phyloP scores from a whole-genome alignment of 30 jellyfish, hydroid and myxozoan genomes.

The Turritopsis dohrnii region DNA sequence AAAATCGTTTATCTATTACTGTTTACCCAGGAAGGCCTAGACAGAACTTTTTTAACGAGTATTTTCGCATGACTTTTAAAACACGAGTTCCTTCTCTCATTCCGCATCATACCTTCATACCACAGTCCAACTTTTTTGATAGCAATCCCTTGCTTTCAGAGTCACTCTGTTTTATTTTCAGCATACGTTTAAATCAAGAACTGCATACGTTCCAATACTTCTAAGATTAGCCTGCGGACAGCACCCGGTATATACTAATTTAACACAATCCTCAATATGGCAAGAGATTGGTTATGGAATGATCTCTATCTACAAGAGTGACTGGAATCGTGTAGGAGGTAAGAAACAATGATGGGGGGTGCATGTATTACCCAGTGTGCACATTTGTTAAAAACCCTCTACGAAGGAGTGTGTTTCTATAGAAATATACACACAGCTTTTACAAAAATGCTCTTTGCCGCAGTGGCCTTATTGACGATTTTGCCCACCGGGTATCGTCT shows the following conservation, averaged over 20 bases:
- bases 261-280: slow-evolving; percentile 50
- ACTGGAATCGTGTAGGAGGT: slow-evolving; percentile 93
- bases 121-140: no score
- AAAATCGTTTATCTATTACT: no score
- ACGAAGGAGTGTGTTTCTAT: not conserved
- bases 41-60: no score
- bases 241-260: slow-evolving; percentile 67
- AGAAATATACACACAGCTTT: not conserved
- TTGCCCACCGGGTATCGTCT: not conserved
- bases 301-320: slow-evolving; percentile 70
- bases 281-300: slow-evolving; percentile 83
- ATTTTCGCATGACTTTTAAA: no score
- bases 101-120: no score
- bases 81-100: no score
- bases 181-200: slow-evolving; percentile 74
- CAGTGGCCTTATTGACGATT: not conserved
- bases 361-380: not conserved
- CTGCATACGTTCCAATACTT: slow-evolving; percentile 68
- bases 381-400: not conserved
- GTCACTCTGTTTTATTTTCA: slow-evolving; percentile 31
- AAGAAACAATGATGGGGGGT: not conserved
- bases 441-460: not conserved
- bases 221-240: slow-evolving; percentile 61
- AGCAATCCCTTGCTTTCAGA: no score
- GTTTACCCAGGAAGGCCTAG: no score